These are phyloP conservation scores for Corydoras sp. DNA, from an alignment of 2,113 vertebrate genomes.

Conservation along the genomic window DNA sequence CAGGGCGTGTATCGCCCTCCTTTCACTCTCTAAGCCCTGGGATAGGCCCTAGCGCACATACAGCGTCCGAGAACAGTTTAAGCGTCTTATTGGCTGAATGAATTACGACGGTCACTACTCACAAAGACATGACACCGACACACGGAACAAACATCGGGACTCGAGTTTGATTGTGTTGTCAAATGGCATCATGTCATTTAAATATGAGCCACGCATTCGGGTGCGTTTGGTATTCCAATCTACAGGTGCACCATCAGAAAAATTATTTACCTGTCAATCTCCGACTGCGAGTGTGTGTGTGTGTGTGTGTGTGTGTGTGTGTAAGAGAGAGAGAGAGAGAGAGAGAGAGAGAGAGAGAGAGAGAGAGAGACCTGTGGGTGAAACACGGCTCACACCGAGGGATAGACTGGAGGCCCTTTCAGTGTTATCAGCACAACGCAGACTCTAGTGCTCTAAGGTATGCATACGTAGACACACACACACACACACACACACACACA, in stretches of 20 bases:
- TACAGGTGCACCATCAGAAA: slow-evolving; percentile 35
- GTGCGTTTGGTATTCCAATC: neutral
- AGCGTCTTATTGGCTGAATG: too few relatives aligned
- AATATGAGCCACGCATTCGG: neutral
- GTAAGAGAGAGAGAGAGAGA: slow-evolving; percentile 13
- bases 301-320: slow-evolving; percentile 8
- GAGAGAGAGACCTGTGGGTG: slow-evolving; percentile 24
- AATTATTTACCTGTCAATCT: slow-evolving; percentile 22
- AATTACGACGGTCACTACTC: too few relatives aligned
- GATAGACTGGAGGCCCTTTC: slow-evolving; percentile 35
- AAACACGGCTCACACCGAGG: slow-evolving; percentile 36
- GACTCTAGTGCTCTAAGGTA: slow-evolving; percentile 38
- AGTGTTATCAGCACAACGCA: slow-evolving; percentile 46
- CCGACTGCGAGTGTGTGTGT: slow-evolving; percentile 2
- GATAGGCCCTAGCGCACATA: too few relatives aligned
- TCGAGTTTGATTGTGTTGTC: too few relatives aligned
- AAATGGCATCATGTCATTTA: too few relatives aligned
- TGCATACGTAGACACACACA: slow-evolving; percentile 10
- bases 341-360: slow-evolving; percentile 16
- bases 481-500: slow-evolving; percentile 20
- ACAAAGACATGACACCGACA: too few relatives aligned
- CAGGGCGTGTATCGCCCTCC: too few relatives aligned
- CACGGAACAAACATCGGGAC: too few relatives aligned
- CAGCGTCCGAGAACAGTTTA: too few relatives aligned
- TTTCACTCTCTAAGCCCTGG: too few relatives aligned